Evolutionary conservation across 2,113 vertebrate genomes (phyloP).

Genomic region (Cisticola juncidis): DNA sequence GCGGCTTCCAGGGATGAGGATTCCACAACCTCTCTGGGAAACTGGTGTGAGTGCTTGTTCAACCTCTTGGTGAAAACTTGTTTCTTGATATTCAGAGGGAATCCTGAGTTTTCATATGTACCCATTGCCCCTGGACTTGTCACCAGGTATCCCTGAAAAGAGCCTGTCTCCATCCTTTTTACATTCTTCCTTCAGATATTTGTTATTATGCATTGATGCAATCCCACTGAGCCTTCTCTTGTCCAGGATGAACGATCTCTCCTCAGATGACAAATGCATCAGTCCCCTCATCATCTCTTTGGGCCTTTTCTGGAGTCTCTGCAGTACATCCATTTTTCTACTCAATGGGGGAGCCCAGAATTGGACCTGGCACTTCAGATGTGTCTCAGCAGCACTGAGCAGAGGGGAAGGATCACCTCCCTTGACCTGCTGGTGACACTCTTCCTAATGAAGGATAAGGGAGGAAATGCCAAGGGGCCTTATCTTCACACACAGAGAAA

Average conservation of each 20-base stretch:
- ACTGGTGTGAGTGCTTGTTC: not conserved
- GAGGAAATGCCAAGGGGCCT: constrained; percentile 36
- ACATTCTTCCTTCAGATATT: not conserved
- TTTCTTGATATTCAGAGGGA: not conserved
- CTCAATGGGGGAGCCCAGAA: not conserved
- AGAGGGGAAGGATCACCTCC: not conserved
- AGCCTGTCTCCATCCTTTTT: not conserved
- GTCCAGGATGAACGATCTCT: not conserved
- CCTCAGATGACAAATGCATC: not conserved
- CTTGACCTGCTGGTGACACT: not conserved
- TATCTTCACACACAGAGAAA: not conserved
- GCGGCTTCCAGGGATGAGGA: not conserved
- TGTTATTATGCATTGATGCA: not conserved
- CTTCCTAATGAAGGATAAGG: not conserved
- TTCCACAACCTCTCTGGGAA: not conserved
- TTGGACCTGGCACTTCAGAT: not conserved
- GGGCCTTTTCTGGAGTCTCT: not conserved
- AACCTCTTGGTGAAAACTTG: not conserved
- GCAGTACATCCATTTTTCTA: not conserved
- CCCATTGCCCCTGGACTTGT: not conserved
- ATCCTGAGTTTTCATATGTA: not conserved
- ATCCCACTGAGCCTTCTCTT: not conserved
- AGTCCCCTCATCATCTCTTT: not conserved
- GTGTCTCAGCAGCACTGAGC: not conserved
- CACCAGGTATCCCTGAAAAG: not conserved